phyloP scores from a whole-genome alignment of 2,888 invertebrate species.

The Opisthograptis luteolata region DNA sequence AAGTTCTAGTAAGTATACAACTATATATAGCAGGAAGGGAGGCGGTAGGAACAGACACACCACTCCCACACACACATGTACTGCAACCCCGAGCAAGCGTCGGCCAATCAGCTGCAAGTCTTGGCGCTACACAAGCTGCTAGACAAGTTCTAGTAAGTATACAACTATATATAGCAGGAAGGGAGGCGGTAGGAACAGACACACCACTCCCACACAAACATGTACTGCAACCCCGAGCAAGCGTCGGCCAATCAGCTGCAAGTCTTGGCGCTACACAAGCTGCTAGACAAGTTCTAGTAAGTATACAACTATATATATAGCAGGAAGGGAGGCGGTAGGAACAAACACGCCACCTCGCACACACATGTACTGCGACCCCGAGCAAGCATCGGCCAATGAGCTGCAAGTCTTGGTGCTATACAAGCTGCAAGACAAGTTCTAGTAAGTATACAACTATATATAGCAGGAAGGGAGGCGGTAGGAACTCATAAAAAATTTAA shows the following conservation, averaged over 20 bases:
- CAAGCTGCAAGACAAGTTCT: conserved; percentile 78
- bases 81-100: conserved; percentile 83
- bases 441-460: conserved; percentile 53
- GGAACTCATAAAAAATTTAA: too few species aligned
- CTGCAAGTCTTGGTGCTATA: conserved; percentile 79
- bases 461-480: background rate
- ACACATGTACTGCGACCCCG: conserved; percentile 75
- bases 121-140: conserved; percentile 77
- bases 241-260: conserved; percentile 83
- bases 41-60: too few species aligned
- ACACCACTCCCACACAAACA: conserved; percentile 42
- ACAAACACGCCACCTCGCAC: conserved; percentile 32
- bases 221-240: conserved; percentile 82
- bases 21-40: background rate
- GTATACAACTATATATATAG: conserved; percentile 36
- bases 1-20: conserved; percentile 70
- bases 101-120: conserved; percentile 82
- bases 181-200: background rate
- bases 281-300: conserved; percentile 78
- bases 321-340: background rate
- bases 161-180: background rate
- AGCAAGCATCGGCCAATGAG: conserved; percentile 83
- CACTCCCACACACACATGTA: conserved; percentile 50
- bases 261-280: conserved; percentile 76
- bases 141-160: conserved; percentile 74